Conservation (phyloP, 2,113 vertebrate species). For the Strigops habroptila region DNA sequence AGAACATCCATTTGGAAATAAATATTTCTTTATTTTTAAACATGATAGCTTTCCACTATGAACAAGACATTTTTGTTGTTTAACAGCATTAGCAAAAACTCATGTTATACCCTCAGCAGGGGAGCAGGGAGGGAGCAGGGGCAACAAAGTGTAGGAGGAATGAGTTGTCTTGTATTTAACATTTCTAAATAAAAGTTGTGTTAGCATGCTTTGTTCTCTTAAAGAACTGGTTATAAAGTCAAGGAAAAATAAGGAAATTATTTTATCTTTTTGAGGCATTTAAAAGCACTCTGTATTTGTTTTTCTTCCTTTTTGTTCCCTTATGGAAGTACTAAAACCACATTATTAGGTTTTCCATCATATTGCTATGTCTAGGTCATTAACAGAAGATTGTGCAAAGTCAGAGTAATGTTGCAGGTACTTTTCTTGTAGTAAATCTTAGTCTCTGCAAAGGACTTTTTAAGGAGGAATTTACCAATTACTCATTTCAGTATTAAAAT, state of each 20-base stretch:
- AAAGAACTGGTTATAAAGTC: neutral
- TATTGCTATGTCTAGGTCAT: neutral
- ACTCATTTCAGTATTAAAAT: neutral
- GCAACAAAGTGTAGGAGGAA: neutral
- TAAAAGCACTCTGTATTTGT: neutral
- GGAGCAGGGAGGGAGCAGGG: neutral
- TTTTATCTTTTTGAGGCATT: neutral
- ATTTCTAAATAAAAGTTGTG: neutral
- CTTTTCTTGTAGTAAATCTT: neutral
- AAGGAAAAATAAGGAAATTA: neutral
- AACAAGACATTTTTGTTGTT: neutral
- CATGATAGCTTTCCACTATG: neutral
- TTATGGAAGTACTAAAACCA: neutral
- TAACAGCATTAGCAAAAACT: neutral
- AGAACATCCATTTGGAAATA: neutral
- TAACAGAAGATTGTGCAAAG: neutral
- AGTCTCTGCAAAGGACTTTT: neutral
- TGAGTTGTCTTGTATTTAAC: neutral
- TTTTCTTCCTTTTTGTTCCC: neutral
- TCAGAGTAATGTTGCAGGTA: neutral
- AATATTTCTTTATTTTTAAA: neutral
- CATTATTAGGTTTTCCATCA: neutral
- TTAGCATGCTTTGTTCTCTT: neutral
- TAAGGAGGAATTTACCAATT: neutral
- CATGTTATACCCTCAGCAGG: neutral